A percentile compares a stretch with the other conserved stretches of the same genome.
These are phyloP conservation scores for Hedychridium roseum DNA, from an alignment of 2,888 invertebrate genomes.

Conservation along the genomic window DNA sequence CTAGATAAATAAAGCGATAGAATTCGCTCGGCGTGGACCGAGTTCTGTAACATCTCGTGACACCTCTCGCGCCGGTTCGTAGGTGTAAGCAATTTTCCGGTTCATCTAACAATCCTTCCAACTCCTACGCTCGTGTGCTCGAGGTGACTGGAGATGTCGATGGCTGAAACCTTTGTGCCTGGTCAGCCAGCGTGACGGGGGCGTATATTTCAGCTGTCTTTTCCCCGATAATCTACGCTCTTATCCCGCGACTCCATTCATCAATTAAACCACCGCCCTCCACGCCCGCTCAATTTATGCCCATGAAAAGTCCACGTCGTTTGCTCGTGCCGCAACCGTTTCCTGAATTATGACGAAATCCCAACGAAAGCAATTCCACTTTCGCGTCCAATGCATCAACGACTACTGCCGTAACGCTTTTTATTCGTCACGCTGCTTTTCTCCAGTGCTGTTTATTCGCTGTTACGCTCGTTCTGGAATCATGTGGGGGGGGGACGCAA, in stretches of 20 bases:
- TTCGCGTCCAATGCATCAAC: no score
- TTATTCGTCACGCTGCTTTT: no score
- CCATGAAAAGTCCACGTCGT: no score
- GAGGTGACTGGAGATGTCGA: conserved; percentile 39
- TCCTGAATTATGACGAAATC: no score
- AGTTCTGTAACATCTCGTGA: conserved; percentile 30
- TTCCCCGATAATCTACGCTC: conserved; percentile 30
- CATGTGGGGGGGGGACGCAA: no score
- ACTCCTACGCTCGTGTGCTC: conserved; percentile 36
- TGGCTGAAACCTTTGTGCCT: conserved; percentile 39
- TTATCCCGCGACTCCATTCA: conserved; percentile 21
- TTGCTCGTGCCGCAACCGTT: no score
- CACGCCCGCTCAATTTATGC: no score
- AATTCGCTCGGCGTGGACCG: conserved; percentile 9
- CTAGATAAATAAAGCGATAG: no score
- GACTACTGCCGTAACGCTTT: no score
- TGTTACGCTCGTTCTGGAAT: no score
- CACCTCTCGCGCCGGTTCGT: conserved; percentile 27
- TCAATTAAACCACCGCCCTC: conserved; percentile 34
- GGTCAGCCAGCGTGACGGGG: conserved; percentile 41
- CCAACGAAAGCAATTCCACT: no score
- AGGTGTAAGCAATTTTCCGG: conserved; percentile 45
- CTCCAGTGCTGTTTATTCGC: no score
- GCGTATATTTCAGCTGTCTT: conserved; percentile 33
- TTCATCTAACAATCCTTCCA: conserved; percentile 44